Percentiles rank a stretch among this genome's conserved stretches.
phyloP scores from a whole-genome alignment of 1,140 invertebrate species.

The Megalonaias nervosa region DNA sequence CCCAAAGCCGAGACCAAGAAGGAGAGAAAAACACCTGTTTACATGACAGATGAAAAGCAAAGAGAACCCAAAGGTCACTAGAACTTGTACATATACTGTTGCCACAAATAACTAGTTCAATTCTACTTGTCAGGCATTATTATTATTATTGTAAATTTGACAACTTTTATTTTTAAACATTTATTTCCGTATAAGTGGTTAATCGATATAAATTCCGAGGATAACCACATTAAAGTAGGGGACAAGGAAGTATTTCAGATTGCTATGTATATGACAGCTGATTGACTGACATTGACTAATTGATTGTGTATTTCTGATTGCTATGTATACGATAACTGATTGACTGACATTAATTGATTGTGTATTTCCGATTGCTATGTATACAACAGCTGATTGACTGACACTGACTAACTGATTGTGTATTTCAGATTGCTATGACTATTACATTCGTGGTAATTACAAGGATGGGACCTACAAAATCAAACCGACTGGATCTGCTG shows the following conservation, averaged over 20 bases:
- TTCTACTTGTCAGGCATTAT: too few species aligned
- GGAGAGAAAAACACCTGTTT: slow-evolving; percentile 11
- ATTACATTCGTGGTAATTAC: slow-evolving; percentile 46
- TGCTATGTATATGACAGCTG: too few species aligned
- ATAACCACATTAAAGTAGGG: too few species aligned
- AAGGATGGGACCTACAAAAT: slow-evolving; percentile 58
- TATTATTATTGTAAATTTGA: too few species aligned
- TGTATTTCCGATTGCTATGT: not conserved
- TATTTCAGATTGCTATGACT: slow-evolving; percentile 66
- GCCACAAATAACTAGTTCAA: not conserved
- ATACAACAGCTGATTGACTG: not conserved
- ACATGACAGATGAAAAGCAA: slow-evolving; percentile 7
- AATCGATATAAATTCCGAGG: too few species aligned
- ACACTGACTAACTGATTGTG: too few species aligned
- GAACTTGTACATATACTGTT: not conserved
- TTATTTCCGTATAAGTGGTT: too few species aligned
- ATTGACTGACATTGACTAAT: not conserved
- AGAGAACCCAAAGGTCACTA: slow-evolving; percentile 44
- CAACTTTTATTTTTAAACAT: too few species aligned
- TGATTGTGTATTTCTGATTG: not conserved
- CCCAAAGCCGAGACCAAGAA: not conserved
- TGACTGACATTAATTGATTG: not conserved
- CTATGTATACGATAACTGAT: not conserved
- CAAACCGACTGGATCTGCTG: slow-evolving; percentile 41
- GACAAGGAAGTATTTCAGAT: too few species aligned